Conservation (phyloP, 2,888 invertebrate genomes). For the Xestia sexstrigata region DNA sequence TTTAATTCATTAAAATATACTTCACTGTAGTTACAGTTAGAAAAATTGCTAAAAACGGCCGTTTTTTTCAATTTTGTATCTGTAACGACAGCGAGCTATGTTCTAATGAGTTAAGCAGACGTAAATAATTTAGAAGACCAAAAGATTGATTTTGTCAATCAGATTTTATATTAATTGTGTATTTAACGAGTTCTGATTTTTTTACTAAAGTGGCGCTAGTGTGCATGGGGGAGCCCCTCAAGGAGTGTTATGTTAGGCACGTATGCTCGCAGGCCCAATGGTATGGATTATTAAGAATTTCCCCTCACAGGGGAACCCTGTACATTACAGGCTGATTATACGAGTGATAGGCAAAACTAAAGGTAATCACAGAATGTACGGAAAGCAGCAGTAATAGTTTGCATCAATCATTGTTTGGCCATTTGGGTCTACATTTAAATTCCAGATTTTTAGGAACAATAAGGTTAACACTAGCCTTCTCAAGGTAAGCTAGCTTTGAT, state of each 20-base stretch:
- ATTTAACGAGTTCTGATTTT: no score
- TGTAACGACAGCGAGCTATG: no score
- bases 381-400: background rate
- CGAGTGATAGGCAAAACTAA: background rate
- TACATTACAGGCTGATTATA: background rate
- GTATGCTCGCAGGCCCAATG: background rate
- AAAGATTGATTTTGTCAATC: no score
- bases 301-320: background rate
- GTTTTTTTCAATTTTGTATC: no score
- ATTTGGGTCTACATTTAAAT: slow-evolving; percentile 17
- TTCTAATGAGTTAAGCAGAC: no score
- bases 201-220: no score
- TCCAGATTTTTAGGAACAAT: slow-evolving; percentile 18
- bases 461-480: background rate
- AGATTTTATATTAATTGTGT: no score
- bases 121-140: no score
- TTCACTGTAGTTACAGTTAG: no score
- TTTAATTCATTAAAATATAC: no score
- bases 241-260: background rate
- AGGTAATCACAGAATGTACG: background rate
- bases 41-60: no score
- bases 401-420: background rate
- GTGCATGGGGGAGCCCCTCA: no score
- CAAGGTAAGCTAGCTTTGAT: background rate
- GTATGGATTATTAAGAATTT: background rate